phyloP scores from a whole-genome alignment of 2,797 vertebrate species.

The Centroberyx gerrardi region DNA sequence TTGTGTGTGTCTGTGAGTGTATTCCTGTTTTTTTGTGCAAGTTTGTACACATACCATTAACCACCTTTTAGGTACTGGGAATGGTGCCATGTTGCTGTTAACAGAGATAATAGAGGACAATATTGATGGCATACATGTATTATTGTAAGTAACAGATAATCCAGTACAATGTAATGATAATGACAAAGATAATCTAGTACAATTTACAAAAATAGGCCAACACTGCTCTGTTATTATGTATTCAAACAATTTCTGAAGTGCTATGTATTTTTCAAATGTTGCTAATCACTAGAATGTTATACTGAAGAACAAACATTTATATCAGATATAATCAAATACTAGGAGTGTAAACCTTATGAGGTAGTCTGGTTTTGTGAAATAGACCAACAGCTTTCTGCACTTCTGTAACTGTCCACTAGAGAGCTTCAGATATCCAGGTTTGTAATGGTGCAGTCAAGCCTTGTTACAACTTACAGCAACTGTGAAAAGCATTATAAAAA shows the following conservation, averaged over 20 bases:
- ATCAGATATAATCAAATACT: not conserved
- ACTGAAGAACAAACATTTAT: too few species aligned
- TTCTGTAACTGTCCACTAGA: conserved; percentile 53
- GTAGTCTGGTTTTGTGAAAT: too few species aligned
- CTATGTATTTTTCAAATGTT: not conserved
- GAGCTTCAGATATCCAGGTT: conserved; percentile 15
- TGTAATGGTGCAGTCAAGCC: not conserved
- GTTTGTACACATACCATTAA: too few species aligned
- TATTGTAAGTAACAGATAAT: not conserved
- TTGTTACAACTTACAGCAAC: not conserved
- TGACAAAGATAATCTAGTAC: not conserved
- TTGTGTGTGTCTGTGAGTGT: not conserved
- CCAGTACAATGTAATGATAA: not conserved
- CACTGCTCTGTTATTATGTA: not conserved
- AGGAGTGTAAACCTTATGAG: not conserved
- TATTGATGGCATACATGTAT: not conserved
- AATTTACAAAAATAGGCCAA: not conserved
- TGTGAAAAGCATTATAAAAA: not conserved
- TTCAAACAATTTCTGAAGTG: not conserved
- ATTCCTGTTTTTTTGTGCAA: not conserved
- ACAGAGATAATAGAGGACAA: too few species aligned
- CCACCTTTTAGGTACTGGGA: too few species aligned
- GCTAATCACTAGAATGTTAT: too few species aligned
- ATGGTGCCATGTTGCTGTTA: too few species aligned
- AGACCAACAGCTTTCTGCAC: not conserved